Conservation (phyloP, 2,888 invertebrate genomes). For the Schizotus pectinicornis region DNA sequence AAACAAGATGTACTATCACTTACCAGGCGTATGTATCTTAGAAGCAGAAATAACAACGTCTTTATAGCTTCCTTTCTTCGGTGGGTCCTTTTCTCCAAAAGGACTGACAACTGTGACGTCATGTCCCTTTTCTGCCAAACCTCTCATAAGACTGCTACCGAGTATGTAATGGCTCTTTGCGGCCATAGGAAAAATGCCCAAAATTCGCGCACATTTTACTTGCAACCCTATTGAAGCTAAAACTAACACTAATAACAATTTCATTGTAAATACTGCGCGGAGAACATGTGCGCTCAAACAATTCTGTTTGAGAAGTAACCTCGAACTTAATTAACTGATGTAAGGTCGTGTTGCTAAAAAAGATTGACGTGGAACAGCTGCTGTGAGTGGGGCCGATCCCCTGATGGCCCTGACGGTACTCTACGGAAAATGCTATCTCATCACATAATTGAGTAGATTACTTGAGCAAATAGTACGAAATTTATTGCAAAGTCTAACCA, state of each 20-base stretch:
- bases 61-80: constrained; percentile 7
- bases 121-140: constrained; percentile 55
- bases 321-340: no score
- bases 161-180: constrained; percentile 46
- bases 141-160: constrained; percentile 43
- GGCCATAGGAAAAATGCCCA: constrained; percentile 44
- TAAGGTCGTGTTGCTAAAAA: no score
- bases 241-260: constrained; percentile 36
- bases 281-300: no score
- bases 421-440: no score
- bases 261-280: constrained; percentile 46
- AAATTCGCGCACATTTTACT: constrained; percentile 33
- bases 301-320: no score
- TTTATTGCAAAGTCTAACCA: no score
- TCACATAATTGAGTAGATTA: no score
- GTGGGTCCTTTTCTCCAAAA: constrained; percentile 18
- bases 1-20: not conserved
- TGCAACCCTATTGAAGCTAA: no score
- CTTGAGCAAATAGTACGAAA: no score
- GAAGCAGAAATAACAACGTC: not conserved
- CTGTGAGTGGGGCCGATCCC: no score
- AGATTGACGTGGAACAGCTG: no score
- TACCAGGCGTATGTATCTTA: not conserved
- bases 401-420: no score
- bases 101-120: constrained; percentile 53